Percentiles rank a stretch among this genome's conserved stretches.
Conservation (phyloP, 2,113 vertebrate species). For the Loxodonta africana region DNA sequence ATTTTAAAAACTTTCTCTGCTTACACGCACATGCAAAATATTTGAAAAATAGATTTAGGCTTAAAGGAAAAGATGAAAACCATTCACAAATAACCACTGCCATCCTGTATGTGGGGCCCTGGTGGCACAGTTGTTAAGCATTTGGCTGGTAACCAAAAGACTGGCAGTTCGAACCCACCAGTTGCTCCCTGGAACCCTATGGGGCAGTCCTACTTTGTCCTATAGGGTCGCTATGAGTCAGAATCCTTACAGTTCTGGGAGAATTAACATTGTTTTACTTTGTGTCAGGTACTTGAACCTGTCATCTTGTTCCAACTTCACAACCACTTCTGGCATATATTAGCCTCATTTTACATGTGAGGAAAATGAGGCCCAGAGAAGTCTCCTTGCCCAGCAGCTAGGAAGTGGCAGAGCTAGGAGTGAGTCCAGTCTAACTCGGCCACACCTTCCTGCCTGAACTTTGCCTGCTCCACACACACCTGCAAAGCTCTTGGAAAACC, state of each 20-base stretch:
- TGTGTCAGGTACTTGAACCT: not conserved
- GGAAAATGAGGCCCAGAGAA: not conserved
- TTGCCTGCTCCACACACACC: not conserved
- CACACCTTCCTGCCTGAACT: not conserved
- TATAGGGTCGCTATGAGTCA: too few species aligned
- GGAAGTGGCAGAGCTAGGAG: not conserved
- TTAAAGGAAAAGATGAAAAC: slow-evolving; percentile 16
- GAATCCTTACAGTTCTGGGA: not conserved
- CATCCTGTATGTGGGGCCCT: not conserved
- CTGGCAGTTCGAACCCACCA: too few species aligned
- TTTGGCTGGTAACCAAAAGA: too few species aligned
- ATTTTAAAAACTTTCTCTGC: not conserved
- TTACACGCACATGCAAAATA: not conserved
- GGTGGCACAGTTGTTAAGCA: too few species aligned
- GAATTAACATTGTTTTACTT: not conserved
- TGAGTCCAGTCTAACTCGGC: not conserved
- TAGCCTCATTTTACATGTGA: not conserved
- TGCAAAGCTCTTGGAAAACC: not conserved
- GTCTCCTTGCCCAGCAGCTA: not conserved
- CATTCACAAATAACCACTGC: not conserved
- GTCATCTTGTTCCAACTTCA: not conserved
- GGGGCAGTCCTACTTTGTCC: too few species aligned
- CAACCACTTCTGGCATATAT: not conserved
- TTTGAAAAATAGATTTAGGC: not conserved
- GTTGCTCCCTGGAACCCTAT: too few species aligned